A percentile compares a stretch with the other conserved stretches of the same genome.
Conservation (phyloP, 2,113 vertebrate species). For the Cranoglanis bouderius region DNA sequence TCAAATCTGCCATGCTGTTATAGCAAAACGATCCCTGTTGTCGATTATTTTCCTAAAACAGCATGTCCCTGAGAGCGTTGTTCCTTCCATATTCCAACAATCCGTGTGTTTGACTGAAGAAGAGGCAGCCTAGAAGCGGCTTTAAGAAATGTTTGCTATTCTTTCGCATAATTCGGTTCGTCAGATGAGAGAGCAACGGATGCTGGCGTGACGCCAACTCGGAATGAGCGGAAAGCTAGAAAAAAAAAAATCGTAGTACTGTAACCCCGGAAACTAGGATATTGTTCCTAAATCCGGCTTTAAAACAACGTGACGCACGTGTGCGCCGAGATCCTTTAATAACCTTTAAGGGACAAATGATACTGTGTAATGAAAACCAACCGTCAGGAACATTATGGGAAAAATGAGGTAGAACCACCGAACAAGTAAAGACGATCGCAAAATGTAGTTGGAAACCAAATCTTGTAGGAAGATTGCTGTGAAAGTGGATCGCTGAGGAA, state of each 20-base stretch:
- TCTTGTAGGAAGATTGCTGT: neutral
- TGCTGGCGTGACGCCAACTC: neutral
- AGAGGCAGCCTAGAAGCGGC: neutral
- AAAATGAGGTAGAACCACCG: slow-evolving; percentile 48
- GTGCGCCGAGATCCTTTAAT: neutral
- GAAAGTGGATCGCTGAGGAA: neutral
- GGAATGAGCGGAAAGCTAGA: neutral
- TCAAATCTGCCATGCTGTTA: neutral
- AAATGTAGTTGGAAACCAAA: neutral
- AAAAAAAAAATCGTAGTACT: neutral
- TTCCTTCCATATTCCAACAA: neutral
- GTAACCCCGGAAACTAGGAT: neutral
- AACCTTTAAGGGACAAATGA: neutral
- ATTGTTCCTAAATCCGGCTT: neutral
- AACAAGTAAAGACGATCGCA: neutral
- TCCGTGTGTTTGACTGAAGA: neutral
- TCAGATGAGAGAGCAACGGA: neutral
- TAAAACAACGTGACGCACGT: neutral
- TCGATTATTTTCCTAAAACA: neutral
- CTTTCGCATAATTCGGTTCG: neutral
- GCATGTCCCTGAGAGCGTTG: neutral
- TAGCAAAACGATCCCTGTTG: neutral
- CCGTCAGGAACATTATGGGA: neutral
- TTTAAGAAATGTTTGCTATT: neutral
- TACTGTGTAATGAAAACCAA: neutral